phyloP scores from a whole-genome alignment of 1,140 invertebrate species.

The Harlomillsia oculata region DNA sequence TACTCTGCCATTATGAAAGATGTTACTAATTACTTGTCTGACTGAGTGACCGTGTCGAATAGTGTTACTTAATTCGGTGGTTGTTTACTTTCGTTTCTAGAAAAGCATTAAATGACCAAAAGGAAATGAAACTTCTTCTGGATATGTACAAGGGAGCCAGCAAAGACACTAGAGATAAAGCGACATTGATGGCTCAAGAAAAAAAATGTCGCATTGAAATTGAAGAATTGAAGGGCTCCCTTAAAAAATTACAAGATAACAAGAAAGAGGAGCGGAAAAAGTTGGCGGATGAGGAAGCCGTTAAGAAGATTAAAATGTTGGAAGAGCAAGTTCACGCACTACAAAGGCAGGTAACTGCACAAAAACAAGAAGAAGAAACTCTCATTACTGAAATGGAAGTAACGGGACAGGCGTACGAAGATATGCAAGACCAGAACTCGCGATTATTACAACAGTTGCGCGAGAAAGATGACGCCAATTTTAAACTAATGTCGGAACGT shows the following conservation, averaged over 20 bases:
- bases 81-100: slow-evolving; percentile 47
- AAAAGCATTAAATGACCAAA: slow-evolving; percentile 83
- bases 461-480: slow-evolving; percentile 98
- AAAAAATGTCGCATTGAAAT: slow-evolving; percentile 79
- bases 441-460: slow-evolving; percentile 87
- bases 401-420: slow-evolving; percentile 96
- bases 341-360: slow-evolving; percentile 46
- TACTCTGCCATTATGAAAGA: not conserved
- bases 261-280: slow-evolving; percentile 86
- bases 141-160: slow-evolving; percentile 96
- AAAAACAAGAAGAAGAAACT: slow-evolving; percentile 81
- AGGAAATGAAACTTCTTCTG: slow-evolving; percentile 80
- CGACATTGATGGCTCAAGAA: slow-evolving; percentile 89
- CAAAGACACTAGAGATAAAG: slow-evolving; percentile 92
- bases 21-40: too few species aligned
- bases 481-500: slow-evolving; percentile 96
- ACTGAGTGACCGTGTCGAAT: too few species aligned
- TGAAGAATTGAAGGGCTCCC: slow-evolving; percentile 73
- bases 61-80: too few species aligned
- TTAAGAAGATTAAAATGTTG: slow-evolving; percentile 86
- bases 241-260: slow-evolving; percentile 77
- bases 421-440: slow-evolving; percentile 98
- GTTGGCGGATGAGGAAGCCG: slow-evolving; percentile 85
- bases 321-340: slow-evolving; percentile 66
- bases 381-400: slow-evolving; percentile 98